Conservation (phyloP, 2,113 vertebrate genomes). For the Choloepus hoffmanni region DNA sequence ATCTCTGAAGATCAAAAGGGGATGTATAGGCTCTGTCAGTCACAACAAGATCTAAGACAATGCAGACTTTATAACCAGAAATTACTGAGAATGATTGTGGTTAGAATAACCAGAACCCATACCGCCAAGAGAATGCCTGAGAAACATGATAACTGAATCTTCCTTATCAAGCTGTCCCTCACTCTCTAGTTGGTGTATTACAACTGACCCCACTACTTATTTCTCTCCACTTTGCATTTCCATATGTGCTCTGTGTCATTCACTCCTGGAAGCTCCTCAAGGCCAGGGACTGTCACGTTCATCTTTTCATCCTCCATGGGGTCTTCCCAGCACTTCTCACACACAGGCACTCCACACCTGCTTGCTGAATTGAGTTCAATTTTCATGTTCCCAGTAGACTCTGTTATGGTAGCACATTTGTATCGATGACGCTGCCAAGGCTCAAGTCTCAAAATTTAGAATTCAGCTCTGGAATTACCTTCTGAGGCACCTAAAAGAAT, state of each 20-base stretch:
- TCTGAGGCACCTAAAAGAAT: not conserved
- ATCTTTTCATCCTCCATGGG: not conserved
- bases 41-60: not conserved
- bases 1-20: not conserved
- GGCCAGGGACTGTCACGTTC: not conserved
- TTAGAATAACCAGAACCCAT: not conserved
- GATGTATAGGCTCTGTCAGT: not conserved
- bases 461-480: not conserved
- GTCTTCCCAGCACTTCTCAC: not conserved
- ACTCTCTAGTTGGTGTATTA: rapidly evolving
- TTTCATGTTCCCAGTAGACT: not conserved
- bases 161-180: rapidly evolving
- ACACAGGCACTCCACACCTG: not conserved
- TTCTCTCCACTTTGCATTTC: not conserved
- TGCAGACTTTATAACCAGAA: rapidly evolving
- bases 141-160: rapidly evolving
- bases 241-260: not conserved
- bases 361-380: conserved; percentile 6
- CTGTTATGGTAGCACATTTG: not conserved
- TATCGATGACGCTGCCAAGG: not conserved
- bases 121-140: rapidly evolving
- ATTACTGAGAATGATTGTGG: not conserved
- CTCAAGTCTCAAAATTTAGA: not conserved
- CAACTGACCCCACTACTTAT: rapidly evolving
- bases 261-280: not conserved